These are phyloP conservation scores for Eupleurogrammus muticus DNA, from an alignment of 2,797 vertebrate genomes.

Conservation along the genomic window DNA sequence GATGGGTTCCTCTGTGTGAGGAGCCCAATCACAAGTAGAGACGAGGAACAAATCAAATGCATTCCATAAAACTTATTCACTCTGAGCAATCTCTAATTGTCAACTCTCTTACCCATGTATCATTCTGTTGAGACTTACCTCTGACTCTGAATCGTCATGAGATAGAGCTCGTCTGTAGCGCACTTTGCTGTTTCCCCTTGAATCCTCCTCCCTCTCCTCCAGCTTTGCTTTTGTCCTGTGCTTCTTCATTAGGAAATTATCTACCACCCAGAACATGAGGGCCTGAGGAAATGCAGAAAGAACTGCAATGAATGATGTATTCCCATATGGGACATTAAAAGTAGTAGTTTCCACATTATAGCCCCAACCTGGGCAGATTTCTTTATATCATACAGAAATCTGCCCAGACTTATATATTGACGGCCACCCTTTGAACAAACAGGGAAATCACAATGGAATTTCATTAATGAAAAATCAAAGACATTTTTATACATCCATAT, in stretches of 20 bases:
- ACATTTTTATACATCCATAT: not conserved
- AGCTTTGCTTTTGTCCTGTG: slow-evolving; percentile 97
- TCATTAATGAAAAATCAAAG: not conserved
- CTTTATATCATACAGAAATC: not conserved
- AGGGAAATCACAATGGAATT: not conserved
- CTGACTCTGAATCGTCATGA: slow-evolving; percentile 97
- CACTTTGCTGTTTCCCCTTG: slow-evolving; percentile 92
- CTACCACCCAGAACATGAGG: slow-evolving; percentile 99
- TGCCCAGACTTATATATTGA: slow-evolving; percentile 2
- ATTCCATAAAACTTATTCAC: not conserved
- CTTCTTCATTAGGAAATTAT: slow-evolving; percentile 99
- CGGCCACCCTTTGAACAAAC: not conserved
- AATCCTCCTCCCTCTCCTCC: slow-evolving; percentile 94
- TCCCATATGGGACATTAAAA: not conserved
- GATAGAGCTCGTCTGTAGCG: slow-evolving; percentile 96
- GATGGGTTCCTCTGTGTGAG: not conserved
- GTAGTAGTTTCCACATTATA: not conserved
- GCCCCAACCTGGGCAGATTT: not conserved
- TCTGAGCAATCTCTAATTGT: not conserved
- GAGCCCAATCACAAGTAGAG: not conserved
- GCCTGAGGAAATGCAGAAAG: slow-evolving; percentile 81
- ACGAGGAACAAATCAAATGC: not conserved
- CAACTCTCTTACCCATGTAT: not conserved
- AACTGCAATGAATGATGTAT: not conserved
- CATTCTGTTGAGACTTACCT: slow-evolving; percentile 80